Evolutionary conservation across 2,888 invertebrate genomes (phyloP).

Genomic region (Seira ritae): DNA sequence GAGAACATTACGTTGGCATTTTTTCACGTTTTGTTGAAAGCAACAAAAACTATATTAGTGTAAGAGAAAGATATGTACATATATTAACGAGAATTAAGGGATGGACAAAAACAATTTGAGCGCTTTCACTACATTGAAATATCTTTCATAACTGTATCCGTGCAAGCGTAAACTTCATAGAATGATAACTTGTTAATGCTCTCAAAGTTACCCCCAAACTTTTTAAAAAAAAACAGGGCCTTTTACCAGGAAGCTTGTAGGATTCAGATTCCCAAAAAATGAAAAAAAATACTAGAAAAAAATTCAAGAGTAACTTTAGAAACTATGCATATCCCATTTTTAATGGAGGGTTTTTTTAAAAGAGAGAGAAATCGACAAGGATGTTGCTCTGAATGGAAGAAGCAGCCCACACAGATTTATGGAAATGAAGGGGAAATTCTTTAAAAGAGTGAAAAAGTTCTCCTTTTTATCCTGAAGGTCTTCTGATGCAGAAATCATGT

Average conservation of each 20-base stretch:
- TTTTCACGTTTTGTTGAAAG: no score
- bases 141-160: neutral
- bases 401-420: no score
- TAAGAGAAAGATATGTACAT: no score
- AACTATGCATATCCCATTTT: neutral
- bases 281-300: neutral
- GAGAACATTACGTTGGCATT: no score
- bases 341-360: neutral
- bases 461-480: neutral
- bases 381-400: neutral
- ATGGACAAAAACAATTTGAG: no score
- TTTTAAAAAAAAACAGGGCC: neutral
- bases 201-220: neutral
- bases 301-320: neutral
- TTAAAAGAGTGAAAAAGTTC: conserved; percentile 24
- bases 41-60: no score
- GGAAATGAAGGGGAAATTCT: no score
- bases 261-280: neutral
- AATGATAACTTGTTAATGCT: conserved; percentile 2
- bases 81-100: no score
- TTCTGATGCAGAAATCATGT: conserved; percentile 47
- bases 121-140: neutral
- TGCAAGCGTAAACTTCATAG: no score
- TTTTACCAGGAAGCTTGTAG: neutral
- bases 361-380: neutral